Base-by-base conservation (phyloP, 2,797 vertebrate genomes). In the Pantherophis vulpinus region DNA sequence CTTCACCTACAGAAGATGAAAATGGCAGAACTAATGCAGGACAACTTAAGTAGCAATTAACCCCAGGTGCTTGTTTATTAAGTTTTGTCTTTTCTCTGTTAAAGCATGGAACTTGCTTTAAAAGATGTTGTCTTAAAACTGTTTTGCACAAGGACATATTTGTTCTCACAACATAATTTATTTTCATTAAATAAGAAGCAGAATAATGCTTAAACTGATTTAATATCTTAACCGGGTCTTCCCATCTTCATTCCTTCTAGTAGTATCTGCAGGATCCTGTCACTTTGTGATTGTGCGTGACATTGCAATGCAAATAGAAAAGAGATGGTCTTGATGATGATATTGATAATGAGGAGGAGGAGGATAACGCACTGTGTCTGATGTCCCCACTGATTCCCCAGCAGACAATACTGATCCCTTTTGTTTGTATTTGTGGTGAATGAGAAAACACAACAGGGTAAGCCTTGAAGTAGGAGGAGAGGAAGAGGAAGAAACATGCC, bases 141-240 rank as follows among this genome's bases (percentile, higher is more conserved):
- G 66, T 5, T 9, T 88, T 27, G n/a, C 20, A 27, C 47, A 60
- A 89, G 93, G 29, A n/a, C 60, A 2, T 61, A 93, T 1, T 8
- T 60, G 55, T 89, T 58, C 7, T 79, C 27, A 23, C 1, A 16
- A 0, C 51, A 61, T 88, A 29, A 2, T 90, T 91, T 55, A 4
- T 11, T 91, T 92, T 94, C 74, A 90, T 79, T 91, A 91, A 89
- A 37, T 94, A 60, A 79, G 88, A 86, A 66, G 91, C 91, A 91
- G 37, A 13, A 91, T 55, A n/a, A 87, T 9, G 66, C n/a, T 87
- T 87, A 91, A 91, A 37, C 87, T 90, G 59, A 87, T 51, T 90
- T 32, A 61, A 88, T 61, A 79, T 93, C 91, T 91, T 90, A 90
- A 74, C 11, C 12, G 32, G 42, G 10, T 60, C 61, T 90, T 93